Evolutionary conservation across 2,113 vertebrate species (phyloP).

Genomic region (Porphyrio hochstetteri): DNA sequence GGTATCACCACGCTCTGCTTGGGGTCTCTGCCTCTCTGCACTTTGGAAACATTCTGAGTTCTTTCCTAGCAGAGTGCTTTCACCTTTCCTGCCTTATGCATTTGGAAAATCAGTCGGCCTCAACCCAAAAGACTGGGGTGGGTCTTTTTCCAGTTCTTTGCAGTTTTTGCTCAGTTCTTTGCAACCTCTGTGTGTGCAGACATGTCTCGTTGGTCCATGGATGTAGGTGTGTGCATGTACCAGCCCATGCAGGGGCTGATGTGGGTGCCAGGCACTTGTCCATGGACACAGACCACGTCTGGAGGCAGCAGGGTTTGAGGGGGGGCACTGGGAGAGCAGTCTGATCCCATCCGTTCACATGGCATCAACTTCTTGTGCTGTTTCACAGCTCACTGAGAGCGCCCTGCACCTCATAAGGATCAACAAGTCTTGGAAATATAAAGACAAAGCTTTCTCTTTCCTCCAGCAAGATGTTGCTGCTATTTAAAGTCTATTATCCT

Average conservation of each 20-base stretch:
- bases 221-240: rapidly evolving
- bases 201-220: neutral
- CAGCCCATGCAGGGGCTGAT: neutral
- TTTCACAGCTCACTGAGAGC: neutral
- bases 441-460: neutral
- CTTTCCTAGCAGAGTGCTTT: neutral
- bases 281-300: rapidly evolving
- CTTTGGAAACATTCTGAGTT: neutral
- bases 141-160: neutral
- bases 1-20: neutral
- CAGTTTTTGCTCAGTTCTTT: neutral
- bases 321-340: neutral
- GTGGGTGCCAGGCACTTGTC: rapidly evolving
- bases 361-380: neutral
- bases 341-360: neutral
- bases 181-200: rapidly evolving
- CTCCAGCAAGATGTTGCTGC: conserved; percentile 44
- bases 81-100: neutral
- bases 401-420: neutral
- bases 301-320: neutral
- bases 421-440: neutral
- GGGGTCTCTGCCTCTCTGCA: neutral
- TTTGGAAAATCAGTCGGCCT: neutral
- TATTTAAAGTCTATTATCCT: conserved; percentile 37
- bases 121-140: neutral